phyloP scores from a whole-genome alignment of 2,888 invertebrate genomes.

The Apoda limacodes region DNA sequence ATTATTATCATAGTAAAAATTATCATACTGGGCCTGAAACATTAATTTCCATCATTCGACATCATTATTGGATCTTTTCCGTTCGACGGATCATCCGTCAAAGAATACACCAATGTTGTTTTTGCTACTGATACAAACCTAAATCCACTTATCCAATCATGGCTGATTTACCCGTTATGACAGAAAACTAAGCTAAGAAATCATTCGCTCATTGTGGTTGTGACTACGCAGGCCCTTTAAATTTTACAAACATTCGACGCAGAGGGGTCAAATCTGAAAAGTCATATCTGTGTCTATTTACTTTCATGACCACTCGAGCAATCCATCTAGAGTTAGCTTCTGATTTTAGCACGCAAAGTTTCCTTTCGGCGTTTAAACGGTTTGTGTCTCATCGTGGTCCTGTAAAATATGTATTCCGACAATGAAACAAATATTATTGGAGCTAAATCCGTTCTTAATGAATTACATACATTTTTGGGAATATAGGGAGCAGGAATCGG shows the following conservation, averaged over 20 bases:
- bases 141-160: conserved; percentile 5
- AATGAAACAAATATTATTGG: conserved; percentile 3
- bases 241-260: conserved; percentile 1
- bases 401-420: conserved; percentile 2
- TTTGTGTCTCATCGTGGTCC: conserved; percentile 4
- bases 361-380: conserved; percentile 5
- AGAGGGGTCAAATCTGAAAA: conserved; percentile 2
- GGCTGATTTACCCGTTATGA: conserved; percentile 4
- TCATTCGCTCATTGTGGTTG: conserved; percentile 1
- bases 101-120: conserved; percentile 4
- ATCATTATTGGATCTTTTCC: too few species aligned
- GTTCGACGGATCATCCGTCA: conserved; percentile 4
- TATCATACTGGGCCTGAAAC: too few species aligned
- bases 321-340: conserved; percentile 3
- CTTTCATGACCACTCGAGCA: conserved; percentile 3
- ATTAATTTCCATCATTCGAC: conserved; percentile 6
- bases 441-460: too few species aligned
- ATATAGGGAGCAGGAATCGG: too few species aligned
- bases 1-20: too few species aligned
- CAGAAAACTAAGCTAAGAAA: conserved; percentile 3
- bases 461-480: conserved; percentile 1
- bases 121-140: conserved; percentile 5
- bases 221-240: conserved; percentile 3
- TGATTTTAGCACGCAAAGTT: conserved; percentile 1
- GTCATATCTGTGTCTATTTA: conserved; percentile 6